phyloP scores from a whole-genome alignment of 1,140 invertebrate genomes.

The Drosophila auraria region DNA sequence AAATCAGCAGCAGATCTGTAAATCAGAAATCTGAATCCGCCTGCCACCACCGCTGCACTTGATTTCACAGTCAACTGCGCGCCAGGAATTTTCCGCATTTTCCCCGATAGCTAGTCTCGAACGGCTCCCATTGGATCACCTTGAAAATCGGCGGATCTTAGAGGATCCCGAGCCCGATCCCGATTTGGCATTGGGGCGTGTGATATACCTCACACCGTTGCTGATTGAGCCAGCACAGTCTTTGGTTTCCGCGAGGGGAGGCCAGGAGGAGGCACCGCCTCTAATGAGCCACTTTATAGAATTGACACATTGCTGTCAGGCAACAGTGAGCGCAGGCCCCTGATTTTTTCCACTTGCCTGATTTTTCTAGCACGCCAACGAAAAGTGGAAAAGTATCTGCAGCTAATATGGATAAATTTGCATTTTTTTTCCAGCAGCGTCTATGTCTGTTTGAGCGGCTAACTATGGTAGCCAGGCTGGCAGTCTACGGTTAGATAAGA shows the following conservation, averaged over 20 bases:
- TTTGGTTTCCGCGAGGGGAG: not conserved
- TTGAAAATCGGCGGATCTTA: slow-evolving; percentile 20
- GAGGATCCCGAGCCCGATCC: slow-evolving; percentile 7
- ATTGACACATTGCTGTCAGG: slow-evolving; percentile 82
- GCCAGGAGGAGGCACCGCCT: slow-evolving; percentile 25
- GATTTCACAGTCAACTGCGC: slow-evolving; percentile 74
- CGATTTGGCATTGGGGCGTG: slow-evolving; percentile 75
- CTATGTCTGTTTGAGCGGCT: slow-evolving; percentile 1
- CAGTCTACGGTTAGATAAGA: slow-evolving; percentile 30
- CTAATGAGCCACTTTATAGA: slow-evolving; percentile 81
- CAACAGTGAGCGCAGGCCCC: slow-evolving; percentile 58
- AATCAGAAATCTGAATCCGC: slow-evolving; percentile 46
- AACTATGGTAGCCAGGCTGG: not conserved
- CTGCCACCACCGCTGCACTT: slow-evolving; percentile 54
- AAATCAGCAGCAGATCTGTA: slow-evolving; percentile 57
- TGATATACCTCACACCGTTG: slow-evolving; percentile 73
- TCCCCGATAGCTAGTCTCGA: slow-evolving; percentile 12
- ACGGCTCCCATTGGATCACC: slow-evolving; percentile 30
- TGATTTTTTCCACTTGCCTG: slow-evolving; percentile 68
- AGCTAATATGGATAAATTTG: slow-evolving; percentile 41
- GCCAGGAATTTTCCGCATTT: slow-evolving; percentile 58
- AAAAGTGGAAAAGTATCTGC: slow-evolving; percentile 59
- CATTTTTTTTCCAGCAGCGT: slow-evolving; percentile 17
- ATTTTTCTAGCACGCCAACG: slow-evolving; percentile 68
- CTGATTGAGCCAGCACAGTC: slow-evolving; percentile 42